Base-by-base conservation (phyloP, 2,797 vertebrate species). In the Kryptolebias ocellatus region DNA sequence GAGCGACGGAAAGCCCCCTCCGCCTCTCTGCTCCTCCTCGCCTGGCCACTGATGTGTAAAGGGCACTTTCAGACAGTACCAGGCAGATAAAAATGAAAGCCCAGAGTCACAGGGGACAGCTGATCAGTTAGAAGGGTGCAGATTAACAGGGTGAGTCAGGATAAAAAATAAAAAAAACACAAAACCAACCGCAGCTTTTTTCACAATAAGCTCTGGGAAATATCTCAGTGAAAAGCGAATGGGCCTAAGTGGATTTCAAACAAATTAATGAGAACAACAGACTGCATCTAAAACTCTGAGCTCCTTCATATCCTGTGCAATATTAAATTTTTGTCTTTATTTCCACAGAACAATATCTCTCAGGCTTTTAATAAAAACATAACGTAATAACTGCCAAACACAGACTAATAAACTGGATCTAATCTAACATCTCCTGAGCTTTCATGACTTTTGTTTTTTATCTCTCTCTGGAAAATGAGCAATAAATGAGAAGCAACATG, bases 41-140 rank as follows among this genome's bases (percentile, higher is more conserved):
- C 73, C 59, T 79, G 65, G 72, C 74, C 49, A 72, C 76, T 83
- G 86, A 91, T 54, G 78, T 87, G 88, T 85, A 88, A 89, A 88
- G 79, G 87, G 81, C 89, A 84, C 82, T 90, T 88, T 90, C 81
- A 87, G 87, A 86, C 77, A 77, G 63, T 64, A 77, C 74, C 81
- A 80, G 76, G 80, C 78, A 80, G 70, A 72, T 66, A 75, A 51
- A 78, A 79, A 83, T 67, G 46, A 75, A 80, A 34, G 17, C 70
- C 70, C 29, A 27, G 53, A 60, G 52, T 37, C 62, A 74, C 64
- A 39, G 51, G 20, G 68, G 72, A 64, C 8, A 53, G 49, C 18
- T 17, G 45, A 50, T 63, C 17, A 0, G 46, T 7, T 28, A 18
- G 62, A 67, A 28, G 78, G 55, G 55, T 12, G 39, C 31, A 59